Percentiles rank a stretch among this genome's conserved stretches.
These are phyloP conservation scores for Vollenhovia emeryi DNA, from an alignment of 1,140 invertebrate species.

Conservation along the genomic window DNA sequence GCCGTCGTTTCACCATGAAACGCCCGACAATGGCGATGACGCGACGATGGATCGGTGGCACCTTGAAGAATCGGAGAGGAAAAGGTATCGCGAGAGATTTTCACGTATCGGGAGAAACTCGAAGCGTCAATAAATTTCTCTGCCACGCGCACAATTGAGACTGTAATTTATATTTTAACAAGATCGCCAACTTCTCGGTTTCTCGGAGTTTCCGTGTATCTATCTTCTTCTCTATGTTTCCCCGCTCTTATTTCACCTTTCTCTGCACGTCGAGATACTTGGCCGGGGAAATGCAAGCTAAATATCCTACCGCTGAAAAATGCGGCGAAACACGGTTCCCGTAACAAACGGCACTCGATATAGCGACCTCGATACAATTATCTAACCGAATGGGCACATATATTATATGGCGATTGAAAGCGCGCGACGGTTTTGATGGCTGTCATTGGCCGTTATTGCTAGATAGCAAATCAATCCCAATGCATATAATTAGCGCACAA, in stretches of 20 bases:
- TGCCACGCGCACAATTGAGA: neutral
- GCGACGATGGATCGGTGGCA: slow-evolving; percentile 23
- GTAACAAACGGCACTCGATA: slow-evolving; percentile 21
- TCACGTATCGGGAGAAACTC: neutral
- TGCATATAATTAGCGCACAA: slow-evolving; percentile 47
- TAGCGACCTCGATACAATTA: slow-evolving; percentile 40
- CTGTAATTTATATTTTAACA: slow-evolving; percentile 4
- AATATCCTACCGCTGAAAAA: neutral
- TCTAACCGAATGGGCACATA: slow-evolving; percentile 15
- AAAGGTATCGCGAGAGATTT: neutral
- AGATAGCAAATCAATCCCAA: slow-evolving; percentile 17
- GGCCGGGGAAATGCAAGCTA: neutral
- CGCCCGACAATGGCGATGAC: neutral
- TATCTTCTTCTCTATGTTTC: neutral
- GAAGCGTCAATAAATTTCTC: slow-evolving; percentile 17
- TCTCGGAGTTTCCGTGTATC: neutral
- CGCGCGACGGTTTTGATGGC: slow-evolving; percentile 24
- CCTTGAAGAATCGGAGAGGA: slow-evolving; percentile 11
- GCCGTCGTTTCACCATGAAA: slow-evolving; percentile 2
- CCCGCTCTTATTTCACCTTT: neutral
- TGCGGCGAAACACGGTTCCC: neutral
- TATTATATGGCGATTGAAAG: slow-evolving; percentile 36
- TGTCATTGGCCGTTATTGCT: slow-evolving; percentile 1
- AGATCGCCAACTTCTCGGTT: neutral
- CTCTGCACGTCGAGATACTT: neutral